Conservation (phyloP, 1,140 invertebrate genomes). For the Drosophila willistoni region DNA sequence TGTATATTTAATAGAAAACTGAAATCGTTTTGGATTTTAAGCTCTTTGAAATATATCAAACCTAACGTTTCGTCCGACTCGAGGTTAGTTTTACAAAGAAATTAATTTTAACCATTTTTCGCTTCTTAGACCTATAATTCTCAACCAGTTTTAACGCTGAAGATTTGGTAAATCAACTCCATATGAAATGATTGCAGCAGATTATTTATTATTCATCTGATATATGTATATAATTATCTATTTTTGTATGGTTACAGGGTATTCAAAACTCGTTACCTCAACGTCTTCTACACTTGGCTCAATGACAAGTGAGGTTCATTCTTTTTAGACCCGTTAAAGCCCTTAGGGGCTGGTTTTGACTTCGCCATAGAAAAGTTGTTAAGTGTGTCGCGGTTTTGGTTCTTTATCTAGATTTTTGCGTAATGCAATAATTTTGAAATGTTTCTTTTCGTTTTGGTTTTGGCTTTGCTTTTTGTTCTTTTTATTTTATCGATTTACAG, state of each 20-base stretch:
- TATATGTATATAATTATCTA: too few species aligned
- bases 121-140: too few species aligned
- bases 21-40: too few species aligned
- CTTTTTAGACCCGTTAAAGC: slow-evolving; percentile 51
- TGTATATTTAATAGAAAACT: too few species aligned
- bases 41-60: too few species aligned
- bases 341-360: slow-evolving; percentile 29
- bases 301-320: slow-evolving; percentile 54
- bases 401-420: slow-evolving; percentile 51
- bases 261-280: slow-evolving; percentile 36
- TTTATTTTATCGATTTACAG: slow-evolving; percentile 42
- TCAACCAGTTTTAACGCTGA: too few species aligned
- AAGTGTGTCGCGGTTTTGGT: slow-evolving; percentile 40
- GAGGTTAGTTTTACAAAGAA: too few species aligned
- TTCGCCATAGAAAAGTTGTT: slow-evolving; percentile 37
- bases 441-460: not conserved
- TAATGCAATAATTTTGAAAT: slow-evolving; percentile 49
- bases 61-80: too few species aligned
- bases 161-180: too few species aligned
- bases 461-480: slow-evolving; percentile 1
- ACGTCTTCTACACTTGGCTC: slow-evolving; percentile 41
- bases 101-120: too few species aligned
- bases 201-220: too few species aligned
- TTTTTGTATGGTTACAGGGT: slow-evolving; percentile 13
- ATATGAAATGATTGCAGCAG: too few species aligned